phyloP scores from a whole-genome alignment of 2,888 invertebrate species.

The Polyommatus iphigenia region DNA sequence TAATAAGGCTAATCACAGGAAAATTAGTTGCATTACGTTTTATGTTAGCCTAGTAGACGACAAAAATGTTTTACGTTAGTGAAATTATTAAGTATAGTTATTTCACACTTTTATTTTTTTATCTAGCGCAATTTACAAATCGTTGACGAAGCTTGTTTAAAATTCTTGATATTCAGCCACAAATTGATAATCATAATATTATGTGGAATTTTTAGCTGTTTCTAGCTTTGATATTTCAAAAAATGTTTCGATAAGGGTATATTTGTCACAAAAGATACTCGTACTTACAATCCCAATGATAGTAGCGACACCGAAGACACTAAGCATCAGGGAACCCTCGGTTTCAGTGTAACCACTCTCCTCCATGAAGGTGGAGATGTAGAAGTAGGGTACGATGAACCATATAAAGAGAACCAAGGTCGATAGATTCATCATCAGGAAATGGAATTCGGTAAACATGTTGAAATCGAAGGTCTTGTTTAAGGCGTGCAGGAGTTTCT shows the following conservation, averaged over 20 bases:
- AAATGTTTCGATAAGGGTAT: too few species aligned
- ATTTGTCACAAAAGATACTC: constrained; percentile 40
- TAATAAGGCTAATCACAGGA: constrained; percentile 9
- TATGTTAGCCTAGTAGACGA: background rate
- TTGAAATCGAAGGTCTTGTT: constrained; percentile 90
- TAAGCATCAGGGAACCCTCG: constrained; percentile 88
- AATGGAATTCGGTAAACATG: constrained; percentile 90
- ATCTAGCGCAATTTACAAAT: background rate
- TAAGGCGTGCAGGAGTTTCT: constrained; percentile 82
- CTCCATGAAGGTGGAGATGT: constrained; percentile 90
- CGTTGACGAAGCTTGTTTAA: too few species aligned
- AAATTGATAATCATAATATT: too few species aligned
- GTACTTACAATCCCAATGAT: constrained; percentile 94
- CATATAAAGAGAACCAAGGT: constrained; percentile 94
- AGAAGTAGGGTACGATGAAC: constrained; percentile 97
- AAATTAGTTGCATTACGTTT: background rate
- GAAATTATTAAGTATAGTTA: background rate
- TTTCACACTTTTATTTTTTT: background rate
- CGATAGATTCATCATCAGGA: constrained; percentile 91
- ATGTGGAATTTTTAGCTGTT: too few species aligned
- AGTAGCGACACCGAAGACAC: constrained; percentile 93
- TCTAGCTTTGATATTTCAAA: too few species aligned
- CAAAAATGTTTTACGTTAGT: background rate
- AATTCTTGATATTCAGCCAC: too few species aligned
- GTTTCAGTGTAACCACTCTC: constrained; percentile 81